Evolutionary conservation across 1,140 invertebrate genomes (phyloP).

Genomic region (Polypedilum pembai): DNA sequence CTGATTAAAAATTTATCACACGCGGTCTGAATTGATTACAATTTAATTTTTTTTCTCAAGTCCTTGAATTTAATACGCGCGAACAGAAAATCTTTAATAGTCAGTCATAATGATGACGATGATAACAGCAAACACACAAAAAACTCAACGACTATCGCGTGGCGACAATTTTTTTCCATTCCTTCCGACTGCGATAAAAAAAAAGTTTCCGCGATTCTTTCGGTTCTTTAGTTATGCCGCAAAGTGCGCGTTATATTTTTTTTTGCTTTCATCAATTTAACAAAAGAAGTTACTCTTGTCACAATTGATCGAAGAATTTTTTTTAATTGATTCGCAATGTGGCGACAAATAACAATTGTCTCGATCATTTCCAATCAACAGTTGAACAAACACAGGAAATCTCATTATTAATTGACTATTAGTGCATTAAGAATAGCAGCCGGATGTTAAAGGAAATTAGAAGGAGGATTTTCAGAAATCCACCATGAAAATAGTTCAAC

Average conservation of each 20-base stretch:
- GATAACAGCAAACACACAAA: background rate
- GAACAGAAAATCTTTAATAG: background rate
- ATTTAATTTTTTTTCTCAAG: background rate
- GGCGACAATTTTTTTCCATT: background rate
- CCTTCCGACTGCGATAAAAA: background rate
- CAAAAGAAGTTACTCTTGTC: background rate
- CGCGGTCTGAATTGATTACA: conserved; percentile 4
- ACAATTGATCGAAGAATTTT: background rate
- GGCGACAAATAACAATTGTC: too few relatives aligned
- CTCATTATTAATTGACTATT: background rate
- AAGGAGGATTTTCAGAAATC: background rate
- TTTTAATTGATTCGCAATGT: background rate
- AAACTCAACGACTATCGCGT: background rate
- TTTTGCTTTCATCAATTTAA: too few relatives aligned
- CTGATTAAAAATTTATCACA: conserved; percentile 16
- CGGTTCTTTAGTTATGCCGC: background rate
- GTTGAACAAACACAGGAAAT: background rate
- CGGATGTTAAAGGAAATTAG: background rate
- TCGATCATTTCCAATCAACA: background rate
- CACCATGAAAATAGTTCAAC: background rate
- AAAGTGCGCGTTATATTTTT: background rate
- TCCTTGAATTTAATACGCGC: background rate
- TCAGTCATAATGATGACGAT: background rate
- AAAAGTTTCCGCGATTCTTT: conserved; percentile 3
- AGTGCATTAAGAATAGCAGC: background rate